Evolutionary conservation across 2,797 vertebrate genomes (phyloP), one percentile per base, ranked within the genome.

Genomic region (Gambelia wislizenii): DNA sequence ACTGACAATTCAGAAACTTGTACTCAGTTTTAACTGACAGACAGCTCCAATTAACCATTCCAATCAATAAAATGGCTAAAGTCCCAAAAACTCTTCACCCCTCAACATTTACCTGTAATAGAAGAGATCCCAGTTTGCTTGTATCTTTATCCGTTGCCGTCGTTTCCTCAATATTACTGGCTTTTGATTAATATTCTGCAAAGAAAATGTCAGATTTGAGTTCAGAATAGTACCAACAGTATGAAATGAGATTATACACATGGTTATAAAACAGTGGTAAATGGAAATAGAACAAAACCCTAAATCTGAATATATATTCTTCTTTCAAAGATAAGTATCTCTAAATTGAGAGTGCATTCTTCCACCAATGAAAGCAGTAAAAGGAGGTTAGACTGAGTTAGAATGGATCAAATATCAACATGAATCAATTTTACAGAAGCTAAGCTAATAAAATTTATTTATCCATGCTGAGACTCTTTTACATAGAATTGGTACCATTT

Each of bases 81-180:
- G 16, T n/a, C 42, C 13, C 61, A 79, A 12, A 14, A 72, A 2
- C 6, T n/a, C 30, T 49, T 54, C 33, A 13, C 27, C 49, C 39
- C 69, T 6, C 72, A 44, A 52, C 59, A 30, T 87, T 95, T 97
- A 99, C 99, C 98, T 98, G 96, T 99, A 99, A 95, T 99, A 99
- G 93, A 99, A 99, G 86, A 99, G 99, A 95, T 99, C 99, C 99
- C 99, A 99, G 96, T 99, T 99, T 93, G 98, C 96, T 97, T 99
- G 99, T 83, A 99, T 99, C 97, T 99, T 99, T 97, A 99, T 99
- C 93, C 99, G 98, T 94, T 99, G 99, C 84, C 99, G 97, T 93
- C 99, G 98, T 93, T 99, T 99, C 93, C 99, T 97, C 96, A 99
- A 94, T 95, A 99, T 98, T 85, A 99, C 99, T n/a, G 99, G 99